These are phyloP conservation scores for Phasia obesa DNA, from an alignment of 2,888 invertebrate genomes.

Conservation along the genomic window DNA sequence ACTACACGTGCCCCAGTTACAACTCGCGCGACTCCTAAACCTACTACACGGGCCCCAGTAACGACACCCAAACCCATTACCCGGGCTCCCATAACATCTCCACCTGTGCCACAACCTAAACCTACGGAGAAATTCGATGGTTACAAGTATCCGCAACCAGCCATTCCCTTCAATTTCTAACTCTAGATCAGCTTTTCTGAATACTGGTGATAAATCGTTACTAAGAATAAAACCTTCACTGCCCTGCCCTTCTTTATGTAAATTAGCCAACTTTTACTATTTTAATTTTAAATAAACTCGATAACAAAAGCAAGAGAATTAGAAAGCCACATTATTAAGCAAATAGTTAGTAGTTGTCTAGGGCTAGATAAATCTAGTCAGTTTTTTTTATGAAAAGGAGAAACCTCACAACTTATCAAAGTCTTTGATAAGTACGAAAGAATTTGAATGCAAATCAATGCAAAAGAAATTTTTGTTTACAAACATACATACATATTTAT, in stretches of 20 bases:
- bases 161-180: conserved; percentile 79
- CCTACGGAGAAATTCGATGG: conserved; percentile 74
- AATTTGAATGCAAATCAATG: conserved; percentile 58
- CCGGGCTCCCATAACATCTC: conserved; percentile 62
- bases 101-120: conserved; percentile 55
- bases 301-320: conserved; percentile 26
- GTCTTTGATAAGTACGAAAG: conserved; percentile 25
- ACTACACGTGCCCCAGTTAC: conserved; percentile 70
- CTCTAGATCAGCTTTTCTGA: conserved; percentile 57
- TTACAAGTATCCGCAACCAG: conserved; percentile 79
- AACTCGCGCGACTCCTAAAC: conserved; percentile 54
- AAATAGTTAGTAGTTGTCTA: conserved; percentile 75
- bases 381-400: conserved; percentile 70
- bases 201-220: conserved; percentile 62
- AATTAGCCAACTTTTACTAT: conserved; percentile 76
- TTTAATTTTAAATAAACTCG: conserved; percentile 46
- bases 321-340: conserved; percentile 38
- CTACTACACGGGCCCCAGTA: conserved; percentile 66
- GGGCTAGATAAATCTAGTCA: conserved; percentile 82
- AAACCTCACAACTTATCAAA: conserved; percentile 1
- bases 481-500: too few relatives aligned
- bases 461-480: conserved; percentile 74
- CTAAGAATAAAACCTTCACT: conserved; percentile 66
- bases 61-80: conserved; percentile 72
- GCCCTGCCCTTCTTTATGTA: conserved; percentile 65